phyloP scores from a whole-genome alignment of 2,797 vertebrate species.

The Carapus acus region DNA sequence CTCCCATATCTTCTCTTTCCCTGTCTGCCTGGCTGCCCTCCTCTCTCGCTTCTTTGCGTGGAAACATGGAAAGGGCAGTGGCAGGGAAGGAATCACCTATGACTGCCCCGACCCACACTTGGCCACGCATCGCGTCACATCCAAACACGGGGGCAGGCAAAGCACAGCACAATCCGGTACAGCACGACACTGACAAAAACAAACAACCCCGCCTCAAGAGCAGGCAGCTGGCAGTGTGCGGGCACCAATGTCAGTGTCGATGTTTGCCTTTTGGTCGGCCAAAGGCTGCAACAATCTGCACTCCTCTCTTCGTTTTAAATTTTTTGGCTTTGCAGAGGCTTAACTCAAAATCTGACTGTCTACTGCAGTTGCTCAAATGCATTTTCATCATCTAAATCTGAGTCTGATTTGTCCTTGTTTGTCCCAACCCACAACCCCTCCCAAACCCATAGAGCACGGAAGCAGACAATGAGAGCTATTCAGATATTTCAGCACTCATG shows the following conservation, averaged over 20 bases:
- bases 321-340: not conserved
- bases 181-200: constrained; percentile 31
- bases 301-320: not conserved
- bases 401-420: not conserved
- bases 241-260: constrained; percentile 12
- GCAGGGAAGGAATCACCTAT: constrained; percentile 67
- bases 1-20: constrained; percentile 28
- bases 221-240: constrained; percentile 14
- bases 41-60: constrained; percentile 48
- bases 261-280: not conserved
- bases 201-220: constrained; percentile 42
- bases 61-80: constrained; percentile 60
- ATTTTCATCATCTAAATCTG: not conserved
- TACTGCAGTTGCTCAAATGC: not conserved
- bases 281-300: constrained; percentile 5
- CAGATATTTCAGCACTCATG: not conserved
- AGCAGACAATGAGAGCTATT: not conserved
- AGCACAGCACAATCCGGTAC: constrained; percentile 27
- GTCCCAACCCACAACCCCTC: not conserved
- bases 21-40: constrained; percentile 29
- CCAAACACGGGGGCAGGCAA: constrained; percentile 34
- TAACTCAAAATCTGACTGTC: not conserved
- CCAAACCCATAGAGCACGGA: no score
- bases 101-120: constrained; percentile 47
- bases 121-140: constrained; percentile 55